Evolutionary conservation across 23 tunicate genomes (phyloP), one percentile per base, ranked within the genome.

Genomic region (Diplosoma virens): DNA sequence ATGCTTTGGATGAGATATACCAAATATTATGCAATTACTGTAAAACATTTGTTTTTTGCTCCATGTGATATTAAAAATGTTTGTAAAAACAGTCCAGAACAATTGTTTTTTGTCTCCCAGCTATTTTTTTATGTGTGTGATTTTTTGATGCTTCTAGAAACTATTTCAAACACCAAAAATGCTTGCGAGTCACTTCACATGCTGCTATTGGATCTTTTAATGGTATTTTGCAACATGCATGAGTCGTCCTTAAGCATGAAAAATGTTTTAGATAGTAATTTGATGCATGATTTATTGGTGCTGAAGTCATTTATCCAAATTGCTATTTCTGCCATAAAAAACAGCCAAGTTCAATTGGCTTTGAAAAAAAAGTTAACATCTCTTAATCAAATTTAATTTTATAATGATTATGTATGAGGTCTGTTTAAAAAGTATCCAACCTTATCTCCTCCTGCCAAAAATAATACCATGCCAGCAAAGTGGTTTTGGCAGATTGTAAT

Each of bases 131-230:
- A 72, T 33, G 47, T 35, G n/a, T 72, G 78, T 27, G 60, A 72
- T 48, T 72, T 72, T 30, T 14, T 72, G 6, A 4, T 30, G 18
- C 46, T 47, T 20, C 27, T 72, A 14, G 35, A 72, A 25, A 25
- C 6, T 25, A 14, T 6, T 47, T 50, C 59, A 34, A 21, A 30
- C 23, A 24, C 32, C 5, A 23, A 68, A 34, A 68, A 17, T 68
- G 75, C 75, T n/a, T 9, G 78, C 14, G 61, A 72, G 47, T 72
- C 61, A 11, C 22, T 72, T 2, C 25, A 30, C 48, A 61, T 72
- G n/a, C 25, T 72, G 18, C 3, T 50, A 37, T 29, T 72, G 47
- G 78, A 72, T 25, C 6, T 72, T 2, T 7, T 72, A 24, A 47
- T 52, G 2, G 7, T 34, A 27, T 67, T 67, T 37, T 35, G 74